Conservation (phyloP, 2,888 invertebrate genomes). For the Brachypterus glaber region DNA sequence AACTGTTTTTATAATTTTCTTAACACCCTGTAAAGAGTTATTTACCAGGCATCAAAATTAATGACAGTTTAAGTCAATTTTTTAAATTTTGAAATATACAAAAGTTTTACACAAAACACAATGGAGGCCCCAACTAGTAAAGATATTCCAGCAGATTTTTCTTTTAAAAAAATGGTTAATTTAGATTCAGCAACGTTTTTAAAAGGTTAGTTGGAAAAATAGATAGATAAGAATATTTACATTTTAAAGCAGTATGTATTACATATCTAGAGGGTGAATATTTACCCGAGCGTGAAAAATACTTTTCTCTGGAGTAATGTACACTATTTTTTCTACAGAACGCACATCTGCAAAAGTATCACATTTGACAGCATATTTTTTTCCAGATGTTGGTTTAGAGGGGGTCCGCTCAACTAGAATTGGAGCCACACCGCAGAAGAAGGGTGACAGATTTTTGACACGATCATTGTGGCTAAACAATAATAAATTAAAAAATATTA, state of each 20-base stretch:
- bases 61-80: too few species aligned
- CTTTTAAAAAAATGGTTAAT: slow-evolving; percentile 34
- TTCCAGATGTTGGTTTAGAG: slow-evolving; percentile 31
- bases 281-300: background rate
- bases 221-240: too few species aligned
- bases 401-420: slow-evolving; percentile 38
- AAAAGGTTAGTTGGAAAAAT: slow-evolving; percentile 25
- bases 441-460: slow-evolving; percentile 39
- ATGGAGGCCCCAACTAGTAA: slow-evolving; percentile 14
- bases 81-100: slow-evolving; percentile 3
- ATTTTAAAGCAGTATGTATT: too few species aligned
- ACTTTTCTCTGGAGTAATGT: too few species aligned
- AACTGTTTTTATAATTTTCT: too few species aligned
- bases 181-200: slow-evolving; percentile 24
- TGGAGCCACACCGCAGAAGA: slow-evolving; percentile 37
- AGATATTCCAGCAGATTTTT: slow-evolving; percentile 39
- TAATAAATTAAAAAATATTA: slow-evolving; percentile 38
- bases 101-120: background rate
- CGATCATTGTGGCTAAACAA: slow-evolving; percentile 45
- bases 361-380: slow-evolving; percentile 4
- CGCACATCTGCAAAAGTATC: background rate
- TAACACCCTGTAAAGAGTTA: too few species aligned
- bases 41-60: too few species aligned
- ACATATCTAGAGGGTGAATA: too few species aligned
- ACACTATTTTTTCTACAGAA: too few species aligned